Evolutionary conservation across 2,888 invertebrate genomes (phyloP).

Genomic region (Lacanobia oleracea): DNA sequence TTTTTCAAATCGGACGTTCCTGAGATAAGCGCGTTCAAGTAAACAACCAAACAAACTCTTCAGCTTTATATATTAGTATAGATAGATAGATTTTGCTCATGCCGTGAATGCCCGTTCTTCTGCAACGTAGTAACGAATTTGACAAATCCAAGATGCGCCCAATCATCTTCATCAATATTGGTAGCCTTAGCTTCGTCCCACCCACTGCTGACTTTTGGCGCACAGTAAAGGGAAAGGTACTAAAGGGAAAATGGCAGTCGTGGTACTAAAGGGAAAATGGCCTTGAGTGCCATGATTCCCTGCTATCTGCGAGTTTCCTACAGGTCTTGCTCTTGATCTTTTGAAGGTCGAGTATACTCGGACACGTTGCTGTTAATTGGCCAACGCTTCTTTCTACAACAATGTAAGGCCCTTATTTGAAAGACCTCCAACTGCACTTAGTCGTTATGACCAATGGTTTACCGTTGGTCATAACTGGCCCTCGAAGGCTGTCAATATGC

Average conservation of each 20-base stretch:
- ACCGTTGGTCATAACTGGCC: too few species aligned
- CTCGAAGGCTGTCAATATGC: too few species aligned
- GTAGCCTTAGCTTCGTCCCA: not conserved
- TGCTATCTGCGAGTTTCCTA: not conserved
- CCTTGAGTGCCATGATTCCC: not conserved
- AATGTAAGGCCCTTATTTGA: not conserved
- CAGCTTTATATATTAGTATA: too few species aligned
- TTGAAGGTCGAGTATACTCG: not conserved
- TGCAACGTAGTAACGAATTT: not conserved
- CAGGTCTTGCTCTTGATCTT: not conserved
- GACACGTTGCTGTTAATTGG: not conserved
- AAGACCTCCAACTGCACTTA: too few species aligned
- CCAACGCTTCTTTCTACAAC: not conserved
- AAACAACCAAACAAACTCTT: too few species aligned
- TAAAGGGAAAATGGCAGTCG: too few species aligned
- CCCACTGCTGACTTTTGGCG: not conserved
- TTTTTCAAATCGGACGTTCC: too few species aligned
- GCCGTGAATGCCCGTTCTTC: not conserved
- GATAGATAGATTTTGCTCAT: too few species aligned
- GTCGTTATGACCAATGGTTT: too few species aligned
- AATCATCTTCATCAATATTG: not conserved
- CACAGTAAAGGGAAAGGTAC: too few species aligned
- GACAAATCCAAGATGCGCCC: not conserved
- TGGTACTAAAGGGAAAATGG: too few species aligned
- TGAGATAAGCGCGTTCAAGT: too few species aligned